These are phyloP conservation scores for Psittacula derbiana DNA, from an alignment of 2,797 vertebrate species.

Conservation along the genomic window DNA sequence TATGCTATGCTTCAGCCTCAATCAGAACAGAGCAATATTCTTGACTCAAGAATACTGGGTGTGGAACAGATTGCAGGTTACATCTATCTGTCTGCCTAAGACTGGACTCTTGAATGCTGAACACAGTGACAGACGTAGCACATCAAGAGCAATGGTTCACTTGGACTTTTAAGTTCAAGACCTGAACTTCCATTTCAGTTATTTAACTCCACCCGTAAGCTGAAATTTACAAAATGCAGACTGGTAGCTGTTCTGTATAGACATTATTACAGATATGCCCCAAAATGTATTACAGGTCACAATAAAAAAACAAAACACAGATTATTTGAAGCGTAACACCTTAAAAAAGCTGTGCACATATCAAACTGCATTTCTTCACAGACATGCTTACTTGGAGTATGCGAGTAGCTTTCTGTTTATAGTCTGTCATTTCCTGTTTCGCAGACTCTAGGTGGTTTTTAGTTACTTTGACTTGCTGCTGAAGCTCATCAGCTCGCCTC, in stretches of 20 bases:
- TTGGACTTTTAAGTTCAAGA: not conserved
- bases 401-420: conserved; percentile 95
- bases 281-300: not conserved
- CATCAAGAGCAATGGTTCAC: rapidly evolving
- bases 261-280: not conserved
- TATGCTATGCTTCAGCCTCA: not conserved
- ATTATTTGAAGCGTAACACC: not conserved
- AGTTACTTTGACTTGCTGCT: conserved; percentile 85
- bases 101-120: not conserved
- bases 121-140: not conserved
- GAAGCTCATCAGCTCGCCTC: conserved; percentile 84
- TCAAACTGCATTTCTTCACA: not conserved
- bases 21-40: not conserved
- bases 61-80: not conserved
- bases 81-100: not conserved
- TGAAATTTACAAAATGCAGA: not conserved
- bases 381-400: conserved; percentile 87
- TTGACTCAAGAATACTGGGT: not conserved
- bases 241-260: not conserved
- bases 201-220: not conserved
- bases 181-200: not conserved
- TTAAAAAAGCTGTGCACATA: not conserved
- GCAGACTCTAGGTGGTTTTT: conserved; percentile 81
- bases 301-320: not conserved
- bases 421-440: conserved; percentile 91